Base-by-base conservation (phyloP, 2,113 vertebrate species). In the Cyanocitta stelleri region DNA sequence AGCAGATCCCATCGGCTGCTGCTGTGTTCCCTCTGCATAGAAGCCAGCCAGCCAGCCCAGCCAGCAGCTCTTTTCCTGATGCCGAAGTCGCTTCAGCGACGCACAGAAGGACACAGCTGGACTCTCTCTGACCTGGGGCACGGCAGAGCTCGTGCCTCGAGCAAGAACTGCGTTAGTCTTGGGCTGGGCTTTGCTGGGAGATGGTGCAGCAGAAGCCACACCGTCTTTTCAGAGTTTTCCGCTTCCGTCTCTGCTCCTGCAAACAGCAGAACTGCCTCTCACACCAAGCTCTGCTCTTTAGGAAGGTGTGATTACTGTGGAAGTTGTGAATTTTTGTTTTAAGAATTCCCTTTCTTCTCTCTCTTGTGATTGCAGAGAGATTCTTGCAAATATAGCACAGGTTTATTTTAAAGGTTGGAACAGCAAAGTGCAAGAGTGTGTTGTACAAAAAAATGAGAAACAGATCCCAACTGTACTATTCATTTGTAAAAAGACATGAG, bases 331-430 rank as follows among this genome's bases (percentile, higher is more conserved):
- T 7, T 80, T 80, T 80, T 66, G n/a, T 55, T 66, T 22, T 29
- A 76, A 87, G 30, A 8, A 23, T 82, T 73, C 30, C 33, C 26
- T 66, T 82, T 67, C 41, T 86, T 87, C 39, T 33, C 67, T 68
- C 20, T 22, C 35, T 61, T 27, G 26, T 64, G 64, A 84, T n/a
- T 73, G 49, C 10, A 87, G 79, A 77, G 16, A 27, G 69, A 41
- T 71, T 51, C 56, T 61, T 89, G 37, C 73, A 91, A 61, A 68
- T 29, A 32, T 0, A 81, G 37, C 41, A 37, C 23, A 51, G 44
- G 66, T 64, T 91, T 77, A 37, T 92, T 66, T 73, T 48, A 67
- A 74, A 67, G 76, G 46, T 30, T 74, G 83, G 76, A 90, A 35
- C 41, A 75, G 61, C 58, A 33, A 82, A 82, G 62, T 52, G 64